Conservation (phyloP, 2,888 invertebrate species). For the Bellardia bayeri region DNA sequence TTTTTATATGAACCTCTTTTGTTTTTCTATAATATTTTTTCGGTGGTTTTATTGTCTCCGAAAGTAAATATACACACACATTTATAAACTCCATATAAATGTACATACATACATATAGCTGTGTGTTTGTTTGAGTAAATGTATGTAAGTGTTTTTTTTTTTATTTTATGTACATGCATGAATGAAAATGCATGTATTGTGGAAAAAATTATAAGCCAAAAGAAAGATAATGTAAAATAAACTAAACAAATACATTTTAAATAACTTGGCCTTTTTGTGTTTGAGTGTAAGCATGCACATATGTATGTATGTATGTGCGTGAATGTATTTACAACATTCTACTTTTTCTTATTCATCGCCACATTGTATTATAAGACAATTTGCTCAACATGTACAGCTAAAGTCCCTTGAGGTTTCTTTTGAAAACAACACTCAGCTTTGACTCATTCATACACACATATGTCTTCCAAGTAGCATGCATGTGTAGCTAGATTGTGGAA, state of each 20-base stretch:
- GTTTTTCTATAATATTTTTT: constrained; percentile 34
- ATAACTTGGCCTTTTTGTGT: constrained; percentile 56
- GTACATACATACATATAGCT: too few relatives aligned
- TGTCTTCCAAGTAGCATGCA: neutral
- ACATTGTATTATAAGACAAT: constrained; percentile 60
- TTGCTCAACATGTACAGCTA: constrained; percentile 50
- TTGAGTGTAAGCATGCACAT: neutral
- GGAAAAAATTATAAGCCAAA: constrained; percentile 40
- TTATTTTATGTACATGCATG: constrained; percentile 44
- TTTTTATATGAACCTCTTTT: constrained; percentile 42
- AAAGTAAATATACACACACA: constrained; percentile 13
- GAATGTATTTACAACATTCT: constrained; percentile 8
- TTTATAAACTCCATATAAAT: neutral
- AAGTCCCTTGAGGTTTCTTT: constrained; percentile 62
- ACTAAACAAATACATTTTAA: constrained; percentile 62
- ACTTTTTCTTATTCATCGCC: constrained; percentile 49
- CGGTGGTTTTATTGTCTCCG: constrained; percentile 56
- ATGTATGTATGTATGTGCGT: neutral
- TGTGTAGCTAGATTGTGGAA: neutral
- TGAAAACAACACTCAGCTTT: constrained; percentile 27
- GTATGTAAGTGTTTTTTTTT: constrained; percentile 41
- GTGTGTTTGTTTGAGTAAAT: constrained; percentile 25
- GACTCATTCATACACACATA: neutral
- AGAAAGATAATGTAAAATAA: constrained; percentile 64
- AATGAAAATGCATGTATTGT: constrained; percentile 38